Percentiles rank a stretch among this genome's conserved stretches.
These are phyloP conservation scores for Nowickia ferox DNA, from an alignment of 2,888 invertebrate genomes.

Conservation along the genomic window DNA sequence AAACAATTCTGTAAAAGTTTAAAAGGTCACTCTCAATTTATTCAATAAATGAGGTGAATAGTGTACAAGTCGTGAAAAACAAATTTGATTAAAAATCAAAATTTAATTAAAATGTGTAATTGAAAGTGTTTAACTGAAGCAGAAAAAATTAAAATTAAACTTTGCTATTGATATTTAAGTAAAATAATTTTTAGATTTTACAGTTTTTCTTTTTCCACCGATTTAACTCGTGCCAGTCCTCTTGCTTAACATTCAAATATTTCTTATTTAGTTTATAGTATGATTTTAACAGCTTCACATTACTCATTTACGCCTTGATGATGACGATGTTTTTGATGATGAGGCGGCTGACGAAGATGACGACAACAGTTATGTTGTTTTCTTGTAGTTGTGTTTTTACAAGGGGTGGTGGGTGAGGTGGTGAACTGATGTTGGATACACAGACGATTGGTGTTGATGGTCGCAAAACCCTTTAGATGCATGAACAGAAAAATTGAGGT, in stretches of 20 bases:
- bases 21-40: too few species aligned
- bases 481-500: conserved; percentile 11
- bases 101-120: too few species aligned
- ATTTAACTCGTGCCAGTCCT: neutral
- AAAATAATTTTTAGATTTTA: too few species aligned
- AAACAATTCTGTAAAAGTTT: too few species aligned
- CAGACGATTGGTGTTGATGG: conserved; percentile 52
- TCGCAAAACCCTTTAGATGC: conserved; percentile 49
- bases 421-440: conserved; percentile 32
- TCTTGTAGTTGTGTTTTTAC: neutral
- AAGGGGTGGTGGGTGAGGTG: conserved; percentile 19
- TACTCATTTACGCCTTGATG: conserved; percentile 65
- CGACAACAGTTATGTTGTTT: conserved; percentile 21
- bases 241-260: conserved; percentile 25
- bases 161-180: too few species aligned
- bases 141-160: too few species aligned
- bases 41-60: too few species aligned
- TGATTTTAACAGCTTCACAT: conserved; percentile 58
- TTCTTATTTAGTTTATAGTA: conserved; percentile 34
- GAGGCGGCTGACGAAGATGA: conserved; percentile 22
- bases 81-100: too few species aligned
- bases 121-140: too few species aligned
- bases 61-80: too few species aligned
- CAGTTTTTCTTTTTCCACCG: neutral
- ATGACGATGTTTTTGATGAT: conserved; percentile 51